Conservation (phyloP, 2,797 vertebrate genomes). For the Hemitrygon akajei region DNA sequence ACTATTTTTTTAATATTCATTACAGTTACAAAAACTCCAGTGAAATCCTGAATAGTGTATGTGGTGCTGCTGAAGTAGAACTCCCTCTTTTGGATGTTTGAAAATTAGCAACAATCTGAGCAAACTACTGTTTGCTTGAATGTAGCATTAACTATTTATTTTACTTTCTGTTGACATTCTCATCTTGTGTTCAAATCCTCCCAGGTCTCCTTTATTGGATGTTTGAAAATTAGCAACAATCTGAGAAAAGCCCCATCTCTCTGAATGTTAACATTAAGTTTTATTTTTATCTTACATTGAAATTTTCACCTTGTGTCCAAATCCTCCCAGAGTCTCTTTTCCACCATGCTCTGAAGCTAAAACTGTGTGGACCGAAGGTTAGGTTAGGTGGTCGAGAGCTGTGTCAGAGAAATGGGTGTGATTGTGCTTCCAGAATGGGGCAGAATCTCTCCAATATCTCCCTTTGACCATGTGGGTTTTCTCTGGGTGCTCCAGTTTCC, state of each 20-base stretch:
- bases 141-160: background rate
- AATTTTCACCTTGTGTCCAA: no score
- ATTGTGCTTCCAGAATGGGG: no score
- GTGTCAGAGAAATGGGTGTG: background rate
- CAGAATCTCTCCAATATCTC: no score
- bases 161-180: background rate
- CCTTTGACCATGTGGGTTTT: no score
- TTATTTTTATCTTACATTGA: background rate
- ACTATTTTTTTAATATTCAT: background rate
- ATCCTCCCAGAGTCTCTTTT: background rate
- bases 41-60: background rate
- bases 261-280: background rate
- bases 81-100: constrained; percentile 28
- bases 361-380: background rate
- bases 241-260: background rate
- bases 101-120: constrained; percentile 7
- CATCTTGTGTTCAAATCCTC: background rate
- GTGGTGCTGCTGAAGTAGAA: background rate
- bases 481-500: no score
- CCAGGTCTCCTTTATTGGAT: background rate
- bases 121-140: background rate
- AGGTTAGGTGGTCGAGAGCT: background rate
- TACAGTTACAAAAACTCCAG: background rate
- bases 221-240: constrained; percentile 12
- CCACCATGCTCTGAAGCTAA: background rate